A percentile compares a stretch with the other conserved stretches of the same genome.
phyloP scores from a whole-genome alignment of 2,113 vertebrate species.

The Sylvietta virens region DNA sequence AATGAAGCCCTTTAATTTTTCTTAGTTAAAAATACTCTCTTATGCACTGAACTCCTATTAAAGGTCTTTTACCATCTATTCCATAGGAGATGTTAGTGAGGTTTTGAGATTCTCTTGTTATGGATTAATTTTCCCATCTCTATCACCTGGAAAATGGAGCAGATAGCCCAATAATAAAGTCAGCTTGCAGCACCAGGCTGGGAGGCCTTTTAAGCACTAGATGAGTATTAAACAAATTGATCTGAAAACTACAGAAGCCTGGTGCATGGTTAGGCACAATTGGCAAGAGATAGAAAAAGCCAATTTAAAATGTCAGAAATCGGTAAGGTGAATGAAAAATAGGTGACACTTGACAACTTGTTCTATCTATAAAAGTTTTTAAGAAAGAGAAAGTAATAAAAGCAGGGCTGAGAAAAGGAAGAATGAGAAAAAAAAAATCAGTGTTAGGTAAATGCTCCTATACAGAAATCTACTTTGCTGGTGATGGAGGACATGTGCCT shows the following conservation, averaged over 20 bases:
- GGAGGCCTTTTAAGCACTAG: neutral
- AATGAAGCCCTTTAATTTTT: neutral
- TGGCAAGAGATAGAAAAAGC: neutral
- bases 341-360: neutral
- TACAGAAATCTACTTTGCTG: neutral
- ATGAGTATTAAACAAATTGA: neutral
- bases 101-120: neutral
- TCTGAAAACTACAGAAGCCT: neutral
- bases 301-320: neutral
- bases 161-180: neutral
- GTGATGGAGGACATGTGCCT: neutral
- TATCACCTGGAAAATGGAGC: neutral
- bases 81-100: neutral
- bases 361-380: neutral
- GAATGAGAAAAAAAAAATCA: neutral
- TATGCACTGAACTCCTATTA: neutral
- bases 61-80: neutral
- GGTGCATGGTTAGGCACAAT: neutral
- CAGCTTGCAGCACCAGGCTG: neutral
- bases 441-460: neutral
- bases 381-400: neutral
- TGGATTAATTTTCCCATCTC: neutral
- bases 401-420: neutral
- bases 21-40: neutral
- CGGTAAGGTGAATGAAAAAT: neutral